Base-by-base conservation (phyloP, 2,113 vertebrate species). In the Zapornia atra region DNA sequence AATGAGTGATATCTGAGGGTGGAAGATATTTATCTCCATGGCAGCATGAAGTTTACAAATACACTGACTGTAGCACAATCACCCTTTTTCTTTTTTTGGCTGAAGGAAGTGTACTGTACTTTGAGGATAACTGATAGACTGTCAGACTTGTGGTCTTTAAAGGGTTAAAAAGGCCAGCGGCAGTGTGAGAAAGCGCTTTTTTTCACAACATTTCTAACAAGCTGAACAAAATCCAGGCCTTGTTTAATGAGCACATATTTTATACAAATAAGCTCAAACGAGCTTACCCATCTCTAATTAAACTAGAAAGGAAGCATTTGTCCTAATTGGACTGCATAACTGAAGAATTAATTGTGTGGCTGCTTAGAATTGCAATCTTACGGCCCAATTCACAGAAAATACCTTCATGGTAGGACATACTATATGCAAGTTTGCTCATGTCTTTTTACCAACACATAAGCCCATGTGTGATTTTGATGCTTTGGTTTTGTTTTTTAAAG, bases 211-310 rank as follows among this genome's bases (percentile, higher is more conserved):
- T 96, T 97, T 97, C 97, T 98, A 98, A 98, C 97, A 98, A 98
- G 97, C 97, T 97, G 98, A 98, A 98, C 80, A 91, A 88, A 93
- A 97, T 98, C 97, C 98, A 98, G 97, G 90, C 92, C 95, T 95
- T 90, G 81, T 98, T 98, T 98, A 98, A 98, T 98, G 97, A 98
- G 97, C 97, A 98, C 94, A 93, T 98, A 98, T 98, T 98, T 98
- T 98, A 98, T 95, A 98, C 97, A 98, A 98, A 98, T 97, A 98
- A 98, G 95, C 96, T 97, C 95, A 97, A 96, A 97, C 59, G 95
- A 95, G 76, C 85, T 77, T 97, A 97, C 97, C 97, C 98, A 97
- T 98, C 97, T 96, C 97, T 98, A 98, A 98, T 98, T 98, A 98
- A 98, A 97, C 82, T 94, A 98, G 97, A 98, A 97, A 98, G 93